These are phyloP conservation scores for Ashinkailepas kermadecensis DNA, from an alignment of 2,888 invertebrate species.

Conservation along the genomic window DNA sequence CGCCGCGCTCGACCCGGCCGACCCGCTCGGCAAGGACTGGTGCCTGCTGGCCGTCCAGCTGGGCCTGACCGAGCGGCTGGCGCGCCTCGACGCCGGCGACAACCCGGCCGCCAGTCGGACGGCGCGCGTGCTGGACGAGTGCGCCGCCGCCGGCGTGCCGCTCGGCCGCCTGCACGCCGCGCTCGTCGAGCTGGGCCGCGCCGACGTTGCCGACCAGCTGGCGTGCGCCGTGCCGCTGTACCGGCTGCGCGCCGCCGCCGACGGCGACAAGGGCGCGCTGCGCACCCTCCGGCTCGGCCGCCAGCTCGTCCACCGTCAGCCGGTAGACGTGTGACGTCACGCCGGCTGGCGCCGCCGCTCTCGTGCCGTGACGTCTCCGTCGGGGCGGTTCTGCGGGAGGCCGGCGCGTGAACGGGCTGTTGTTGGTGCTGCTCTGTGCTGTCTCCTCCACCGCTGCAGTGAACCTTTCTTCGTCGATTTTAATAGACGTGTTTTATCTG, in stretches of 20 bases:
- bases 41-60: slow-evolving; percentile 33
- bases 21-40: slow-evolving; percentile 33
- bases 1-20: slow-evolving; percentile 33
- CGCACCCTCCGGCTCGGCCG: not conserved
- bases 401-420: not conserved
- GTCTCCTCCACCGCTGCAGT: too few relatives aligned
- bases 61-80: slow-evolving; percentile 32
- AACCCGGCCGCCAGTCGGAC: slow-evolving; percentile 11
- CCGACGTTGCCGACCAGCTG: slow-evolving; percentile 30
- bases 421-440: too few relatives aligned
- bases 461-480: too few relatives aligned
- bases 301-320: slow-evolving; percentile 11
- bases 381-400: too few relatives aligned
- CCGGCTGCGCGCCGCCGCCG: slow-evolving; percentile 25
- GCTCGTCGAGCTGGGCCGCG: slow-evolving; percentile 30
- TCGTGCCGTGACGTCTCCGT: too few relatives aligned
- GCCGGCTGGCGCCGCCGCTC: too few relatives aligned
- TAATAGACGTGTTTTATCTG: too few relatives aligned
- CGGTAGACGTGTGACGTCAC: not conserved
- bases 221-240: slow-evolving; percentile 32
- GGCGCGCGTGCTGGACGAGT: slow-evolving; percentile 7
- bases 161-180: slow-evolving; percentile 19
- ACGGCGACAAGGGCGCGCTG: not conserved
- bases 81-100: slow-evolving; percentile 29
- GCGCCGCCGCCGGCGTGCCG: not conserved